Evolutionary conservation across 2,113 vertebrate species (phyloP), one percentile per base, ranked within the genome.

Genomic region (Thalassarche chlororhynchos): DNA sequence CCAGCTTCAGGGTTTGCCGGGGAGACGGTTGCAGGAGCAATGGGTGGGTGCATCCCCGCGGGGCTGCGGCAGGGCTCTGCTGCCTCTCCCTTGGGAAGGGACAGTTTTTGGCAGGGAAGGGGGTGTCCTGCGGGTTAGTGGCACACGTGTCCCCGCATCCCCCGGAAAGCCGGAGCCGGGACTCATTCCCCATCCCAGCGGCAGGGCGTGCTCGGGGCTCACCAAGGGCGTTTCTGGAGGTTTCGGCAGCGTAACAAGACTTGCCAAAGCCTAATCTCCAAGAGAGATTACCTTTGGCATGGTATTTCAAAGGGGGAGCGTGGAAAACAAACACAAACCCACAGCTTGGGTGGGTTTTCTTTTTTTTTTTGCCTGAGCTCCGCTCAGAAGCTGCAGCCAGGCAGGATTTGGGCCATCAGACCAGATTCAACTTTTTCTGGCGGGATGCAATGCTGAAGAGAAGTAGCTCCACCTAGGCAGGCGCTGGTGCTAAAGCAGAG

Each of bases 381-480:
- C 44, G 61, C 94, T 88, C 79, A 46, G 90, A 65, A 86, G 90
- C 92, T 77, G 83, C 88, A 96, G 93, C 75, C 85, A 57, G 79
- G 88, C 6, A 0, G 36, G 44, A 9, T 65, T 93, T 49, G 64
- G 80, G 86, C 3, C 21, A 57, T 23, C 47, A 36, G 60, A 86
- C 3, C 31, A 72, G 60, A 90, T 36, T 36, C 79, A 44, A 69
- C 2, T 3, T 21, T 79, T 62, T 79, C 68, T 61, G 87, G 61
- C 64, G 1, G 0, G 82, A n/a, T 17, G 16, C 36, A 31, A 49
- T 38, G 89, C 85, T 28, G 85, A 70, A 95, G 96, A 93, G 95
- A 86, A 96, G 93, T 83, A 96, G 95, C 92, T 96, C 97, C 96
- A 96, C 92, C 97, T 97, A 95, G 97, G 95, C 93, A 94, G 68